Percentiles rank a stretch among this genome's conserved stretches.
These are phyloP conservation scores for Pangasius macronema DNA, from an alignment of 2,797 vertebrate genomes.

Conservation along the genomic window DNA sequence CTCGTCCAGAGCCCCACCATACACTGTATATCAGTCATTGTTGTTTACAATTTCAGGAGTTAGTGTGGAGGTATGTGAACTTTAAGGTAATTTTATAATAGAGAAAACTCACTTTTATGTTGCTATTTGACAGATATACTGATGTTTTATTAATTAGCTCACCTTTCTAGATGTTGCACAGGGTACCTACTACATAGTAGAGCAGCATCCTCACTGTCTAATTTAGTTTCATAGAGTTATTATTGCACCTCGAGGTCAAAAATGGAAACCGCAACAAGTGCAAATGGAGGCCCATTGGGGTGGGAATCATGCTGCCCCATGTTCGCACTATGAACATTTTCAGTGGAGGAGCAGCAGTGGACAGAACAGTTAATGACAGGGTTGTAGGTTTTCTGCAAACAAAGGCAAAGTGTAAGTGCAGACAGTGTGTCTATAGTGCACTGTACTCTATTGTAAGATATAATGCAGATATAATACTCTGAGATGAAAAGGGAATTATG, in stretches of 20 bases:
- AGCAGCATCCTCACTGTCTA: not conserved
- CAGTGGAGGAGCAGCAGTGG: not conserved
- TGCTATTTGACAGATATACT: not conserved
- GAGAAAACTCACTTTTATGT: too few species aligned
- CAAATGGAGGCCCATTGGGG: not conserved
- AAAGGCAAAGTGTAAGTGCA: not conserved
- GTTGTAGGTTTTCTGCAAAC: not conserved
- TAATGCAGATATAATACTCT: not conserved
- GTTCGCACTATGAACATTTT: not conserved
- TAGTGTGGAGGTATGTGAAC: too few species aligned
- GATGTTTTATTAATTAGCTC: not conserved
- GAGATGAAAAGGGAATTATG: not conserved
- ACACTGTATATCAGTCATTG: not conserved
- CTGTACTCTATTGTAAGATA: not conserved
- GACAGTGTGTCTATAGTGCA: not conserved
- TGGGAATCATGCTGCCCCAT: not conserved
- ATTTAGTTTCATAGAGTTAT: not conserved
- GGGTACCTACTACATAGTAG: too few species aligned
- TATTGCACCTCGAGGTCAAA: not conserved
- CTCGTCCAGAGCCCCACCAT: not conserved
- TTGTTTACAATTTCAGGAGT: too few species aligned
- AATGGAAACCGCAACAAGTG: not conserved
- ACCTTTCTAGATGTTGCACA: not conserved
- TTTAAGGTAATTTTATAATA: too few species aligned
- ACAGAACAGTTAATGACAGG: too few species aligned